Base-by-base conservation (phyloP, 2,797 vertebrate species). In the Oreortyx pictus region DNA sequence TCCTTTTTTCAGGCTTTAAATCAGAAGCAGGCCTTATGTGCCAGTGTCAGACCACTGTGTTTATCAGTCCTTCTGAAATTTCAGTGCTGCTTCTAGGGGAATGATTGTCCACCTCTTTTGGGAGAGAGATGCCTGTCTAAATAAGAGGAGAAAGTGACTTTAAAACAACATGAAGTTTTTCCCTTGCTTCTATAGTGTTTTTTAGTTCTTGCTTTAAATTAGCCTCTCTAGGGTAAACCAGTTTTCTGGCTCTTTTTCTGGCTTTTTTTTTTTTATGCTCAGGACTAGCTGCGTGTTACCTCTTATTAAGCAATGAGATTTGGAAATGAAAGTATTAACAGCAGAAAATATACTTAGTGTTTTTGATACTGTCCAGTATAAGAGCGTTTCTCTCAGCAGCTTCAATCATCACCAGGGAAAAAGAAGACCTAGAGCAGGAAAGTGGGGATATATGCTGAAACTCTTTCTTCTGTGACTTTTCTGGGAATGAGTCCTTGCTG, bases 61-160 rank as follows among this genome's bases (percentile, higher is more conserved):
- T 88, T 83, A 73, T 88, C 41, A n/a, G 37, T 75, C 71, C 78
- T 89, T 23, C 71, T 88, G 79, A 88, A 89, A 81, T 94, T 88
- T 74, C 59, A 66, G 66, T 57, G 47, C 50, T 92, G 86, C 82
- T 14, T 60, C 56, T 46, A 57, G 57, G n/a, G 68, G 46, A 86
- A 81, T 41, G 27, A 33, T 50, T 66, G 59, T 37, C 59, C 71
- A 66, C 31, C 50, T n/a, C 66, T 72, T 87, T 54, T 71, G 39
- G 59, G 76, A 70, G 37, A 31, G 50, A 20, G 22, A 29, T 66
- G 65, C 31, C 60, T 17, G 35, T 81, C 71, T 66, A 91, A 92
- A 59, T 72, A 31, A 52, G 89, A 65, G 75, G 54, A 67, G 65
- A 92, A 83, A 81, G 22, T 84, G 33, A 61, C 65, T 75, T 41